Evolutionary conservation across 2,797 vertebrate species (phyloP).

Genomic region (Selene dorsalis): DNA sequence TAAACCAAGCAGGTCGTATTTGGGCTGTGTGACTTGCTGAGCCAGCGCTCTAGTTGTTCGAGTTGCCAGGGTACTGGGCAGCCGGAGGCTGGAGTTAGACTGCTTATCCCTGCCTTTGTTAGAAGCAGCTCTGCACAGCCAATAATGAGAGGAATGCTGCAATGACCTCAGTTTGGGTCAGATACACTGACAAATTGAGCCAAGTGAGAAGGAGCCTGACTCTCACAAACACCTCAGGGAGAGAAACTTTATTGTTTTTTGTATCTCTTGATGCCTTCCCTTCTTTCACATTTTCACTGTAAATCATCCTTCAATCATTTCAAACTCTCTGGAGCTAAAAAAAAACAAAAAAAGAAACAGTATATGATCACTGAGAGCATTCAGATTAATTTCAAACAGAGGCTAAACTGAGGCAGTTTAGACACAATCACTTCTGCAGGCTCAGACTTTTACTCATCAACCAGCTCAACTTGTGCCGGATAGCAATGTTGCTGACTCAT

Average conservation of each 20-base stretch:
- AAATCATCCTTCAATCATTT: neutral
- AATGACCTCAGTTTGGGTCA: slow-evolving; percentile 46
- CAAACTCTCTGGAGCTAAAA: neutral
- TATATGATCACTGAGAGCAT: neutral
- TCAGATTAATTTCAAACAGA: slow-evolving; percentile 17
- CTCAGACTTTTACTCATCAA: slow-evolving; percentile 51
- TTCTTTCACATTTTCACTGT: neutral
- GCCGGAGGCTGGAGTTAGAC: slow-evolving; percentile 51
- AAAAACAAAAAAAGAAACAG: neutral
- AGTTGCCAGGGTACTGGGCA: slow-evolving; percentile 40
- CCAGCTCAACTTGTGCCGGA: slow-evolving; percentile 19
- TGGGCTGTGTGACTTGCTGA: slow-evolving; percentile 60
- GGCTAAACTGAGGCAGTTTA: slow-evolving; percentile 3
- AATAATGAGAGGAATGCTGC: slow-evolving; percentile 63
- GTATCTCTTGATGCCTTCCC: neutral
- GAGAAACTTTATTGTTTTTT: neutral
- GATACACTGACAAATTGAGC: slow-evolving; percentile 30
- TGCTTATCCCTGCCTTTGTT: slow-evolving; percentile 74
- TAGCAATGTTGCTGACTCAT: slow-evolving; percentile 43
- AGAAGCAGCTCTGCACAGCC: slow-evolving; percentile 35
- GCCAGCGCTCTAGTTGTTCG: slow-evolving; percentile 63
- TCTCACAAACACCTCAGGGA: slow-evolving; percentile 23
- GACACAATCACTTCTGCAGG: slow-evolving; percentile 2
- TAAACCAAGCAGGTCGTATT: slow-evolving; percentile 42
- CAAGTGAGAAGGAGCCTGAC: slow-evolving; percentile 23